Evolutionary conservation across 2,797 vertebrate species (phyloP).

Genomic region (Cynopterus sphinx): DNA sequence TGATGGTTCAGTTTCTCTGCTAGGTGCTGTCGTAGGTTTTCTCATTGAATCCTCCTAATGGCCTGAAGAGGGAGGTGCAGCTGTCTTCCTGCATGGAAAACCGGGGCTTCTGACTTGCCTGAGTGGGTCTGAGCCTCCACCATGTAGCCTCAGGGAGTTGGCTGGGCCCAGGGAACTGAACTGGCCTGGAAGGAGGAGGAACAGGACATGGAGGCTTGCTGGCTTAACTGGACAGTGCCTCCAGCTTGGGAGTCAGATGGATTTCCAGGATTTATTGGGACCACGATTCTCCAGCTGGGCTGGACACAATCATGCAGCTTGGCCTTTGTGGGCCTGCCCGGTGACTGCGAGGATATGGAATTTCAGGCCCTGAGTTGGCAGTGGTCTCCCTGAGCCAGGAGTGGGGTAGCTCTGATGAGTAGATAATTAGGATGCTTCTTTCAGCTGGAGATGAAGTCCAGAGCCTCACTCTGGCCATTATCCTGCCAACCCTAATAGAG

Average conservation of each 20-base stretch:
- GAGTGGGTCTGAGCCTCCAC: accelerated
- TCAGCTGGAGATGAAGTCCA: conserved; percentile 80
- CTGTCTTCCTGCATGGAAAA: not conserved
- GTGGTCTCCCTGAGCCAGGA: conserved; percentile 41
- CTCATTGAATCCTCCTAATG: not conserved
- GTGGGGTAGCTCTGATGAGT: conserved; percentile 71
- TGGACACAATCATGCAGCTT: conserved; percentile 43
- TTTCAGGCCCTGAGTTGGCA: conserved; percentile 73
- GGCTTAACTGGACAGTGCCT: not conserved
- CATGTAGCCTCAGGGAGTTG: not conserved
- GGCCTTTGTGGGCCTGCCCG: conserved; percentile 33
- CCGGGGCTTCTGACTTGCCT: not conserved
- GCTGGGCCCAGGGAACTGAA: not conserved
- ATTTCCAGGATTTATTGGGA: conserved; percentile 57
- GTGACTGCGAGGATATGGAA: conserved; percentile 66
- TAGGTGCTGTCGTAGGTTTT: not conserved
- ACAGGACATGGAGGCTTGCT: not conserved
- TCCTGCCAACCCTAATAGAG: conserved; percentile 73
- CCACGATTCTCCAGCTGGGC: conserved; percentile 18
- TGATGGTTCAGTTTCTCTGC: not conserved
- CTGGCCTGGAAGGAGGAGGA: not conserved
- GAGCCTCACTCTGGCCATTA: conserved; percentile 74
- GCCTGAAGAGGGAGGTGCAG: not conserved
- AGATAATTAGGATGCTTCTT: conserved; percentile 70
- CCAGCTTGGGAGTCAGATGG: conserved; percentile 39